Evolutionary conservation across 1,140 invertebrate species (phyloP).

Genomic region (Aradophagus sp.): DNA sequence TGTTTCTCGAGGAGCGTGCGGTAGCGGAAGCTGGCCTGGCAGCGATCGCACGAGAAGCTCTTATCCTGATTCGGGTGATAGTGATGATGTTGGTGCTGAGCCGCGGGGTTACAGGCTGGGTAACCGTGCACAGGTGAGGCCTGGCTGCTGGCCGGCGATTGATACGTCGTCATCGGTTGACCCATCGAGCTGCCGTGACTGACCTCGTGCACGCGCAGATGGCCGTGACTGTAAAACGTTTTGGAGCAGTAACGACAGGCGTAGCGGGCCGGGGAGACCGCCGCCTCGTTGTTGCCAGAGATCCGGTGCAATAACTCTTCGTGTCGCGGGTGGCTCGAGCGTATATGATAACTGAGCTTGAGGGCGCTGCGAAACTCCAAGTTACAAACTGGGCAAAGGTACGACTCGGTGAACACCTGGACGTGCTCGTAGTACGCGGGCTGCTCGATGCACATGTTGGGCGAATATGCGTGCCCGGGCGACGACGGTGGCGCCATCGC

Average conservation of each 20-base stretch:
- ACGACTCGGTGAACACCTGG: constrained; percentile 65
- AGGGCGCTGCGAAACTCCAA: constrained; percentile 66
- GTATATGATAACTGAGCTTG: constrained; percentile 71
- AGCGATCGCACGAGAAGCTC: constrained; percentile 69
- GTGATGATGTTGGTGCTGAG: constrained; percentile 12
- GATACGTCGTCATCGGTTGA: no score
- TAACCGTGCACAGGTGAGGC: constrained; percentile 7
- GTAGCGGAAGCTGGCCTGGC: constrained; percentile 71
- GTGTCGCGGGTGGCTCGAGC: constrained; percentile 63
- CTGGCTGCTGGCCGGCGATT: no score
- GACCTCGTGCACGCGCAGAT: constrained; percentile 69
- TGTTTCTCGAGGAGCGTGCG: constrained; percentile 71
- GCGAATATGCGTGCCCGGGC: constrained; percentile 39
- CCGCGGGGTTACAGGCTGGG: no score
- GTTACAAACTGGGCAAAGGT: constrained; percentile 68
- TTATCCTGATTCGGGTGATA: constrained; percentile 59
- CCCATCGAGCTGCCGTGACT: no score
- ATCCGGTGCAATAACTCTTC: constrained; percentile 53
- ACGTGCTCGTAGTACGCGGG: constrained; percentile 60
- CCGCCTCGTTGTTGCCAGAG: constrained; percentile 39
- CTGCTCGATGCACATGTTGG: constrained; percentile 57
- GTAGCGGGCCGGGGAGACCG: constrained; percentile 57
- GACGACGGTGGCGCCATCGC: constrained; percentile 23
- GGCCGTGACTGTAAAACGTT: constrained; percentile 63
- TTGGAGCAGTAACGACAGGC: constrained; percentile 66